Base-by-base conservation (phyloP, 2,113 vertebrate genomes). In the Atrichornis clamosus region DNA sequence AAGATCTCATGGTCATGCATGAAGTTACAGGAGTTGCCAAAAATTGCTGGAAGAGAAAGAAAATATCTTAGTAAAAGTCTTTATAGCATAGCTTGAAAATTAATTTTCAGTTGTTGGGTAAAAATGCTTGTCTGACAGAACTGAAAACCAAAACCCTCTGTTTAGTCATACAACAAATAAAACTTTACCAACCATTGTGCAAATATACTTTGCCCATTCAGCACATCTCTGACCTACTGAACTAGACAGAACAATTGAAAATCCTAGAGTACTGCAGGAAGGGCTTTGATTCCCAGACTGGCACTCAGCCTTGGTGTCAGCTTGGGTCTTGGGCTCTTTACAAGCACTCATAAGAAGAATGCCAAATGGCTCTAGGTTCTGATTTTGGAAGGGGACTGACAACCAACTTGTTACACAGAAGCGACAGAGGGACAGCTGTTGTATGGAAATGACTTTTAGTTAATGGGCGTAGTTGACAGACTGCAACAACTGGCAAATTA, bases 401-500 rank as follows among this genome's bases (percentile, higher is more conserved):
- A 76, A 87, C 16, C 6, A 19, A 19, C 47, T 81, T 12, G 2
- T 81, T 94, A 86, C 3, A 5, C 39, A 83, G 47, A 90, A 90
- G 60, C 19, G 73, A 77, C 28, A 47, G n/a, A 91, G 17, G 15
- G 59, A 82, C 93, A 95, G 91, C 93, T 97, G 94, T 74, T 93
- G 41, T 63, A 72, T 73, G 77, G 84, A 94, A 90, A 93, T 70
- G 13, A 80, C 74, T 90, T 93, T 49, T 84, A 80, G 68, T 87
- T 87, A 96, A 92, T 65, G 63, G 77, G 47, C n/a, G 1, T 42
- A 87, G 30, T 13, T 87, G 92, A 97, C 93, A 96, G 87, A 79
- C 47, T 96, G 82, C 65, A 97, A 93, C 95, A 97, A 94, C 92
- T 95, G 95, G 85, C 79, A 95, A 92, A 93, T 92, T 93, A 92